Evolutionary conservation across 2,888 invertebrate species (phyloP).

Genomic region (Scaptomyza flava): DNA sequence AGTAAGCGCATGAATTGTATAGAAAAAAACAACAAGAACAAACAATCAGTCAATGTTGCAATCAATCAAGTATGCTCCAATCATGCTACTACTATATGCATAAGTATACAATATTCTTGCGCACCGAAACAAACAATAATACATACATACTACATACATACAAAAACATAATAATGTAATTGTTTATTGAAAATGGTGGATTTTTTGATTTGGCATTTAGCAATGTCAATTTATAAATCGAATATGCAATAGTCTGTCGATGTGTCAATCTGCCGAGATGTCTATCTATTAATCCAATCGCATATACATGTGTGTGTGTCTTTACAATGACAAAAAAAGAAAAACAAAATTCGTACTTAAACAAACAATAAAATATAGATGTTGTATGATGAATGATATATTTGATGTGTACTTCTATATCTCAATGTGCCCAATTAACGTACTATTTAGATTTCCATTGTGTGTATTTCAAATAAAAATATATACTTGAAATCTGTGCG

Average conservation of each 20-base stretch:
- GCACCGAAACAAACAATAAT: conserved; percentile 9
- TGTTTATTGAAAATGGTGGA: background rate
- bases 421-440: conserved; percentile 64
- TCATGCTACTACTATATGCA: conserved; percentile 21
- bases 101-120: conserved; percentile 17
- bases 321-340: too few species aligned
- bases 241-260: background rate
- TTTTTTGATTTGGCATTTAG: too few species aligned
- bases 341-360: too few species aligned
- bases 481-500: conserved; percentile 53
- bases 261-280: background rate
- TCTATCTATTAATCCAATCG: background rate
- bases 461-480: conserved; percentile 38
- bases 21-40: conserved; percentile 7
- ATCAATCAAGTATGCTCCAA: conserved; percentile 71
- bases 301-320: background rate
- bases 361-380: background rate
- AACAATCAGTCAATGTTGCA: conserved; percentile 71
- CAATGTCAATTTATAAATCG: too few species aligned
- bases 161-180: background rate
- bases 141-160: background rate
- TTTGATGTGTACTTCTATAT: conserved; percentile 29
- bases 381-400: background rate
- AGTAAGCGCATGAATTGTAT: background rate
- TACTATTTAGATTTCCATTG: conserved; percentile 54